Evolutionary conservation across 92 coral and sea anemone genomes (phyloP), one percentile per base, ranked within the genome.

Genomic region (Ricordea florida): DNA sequence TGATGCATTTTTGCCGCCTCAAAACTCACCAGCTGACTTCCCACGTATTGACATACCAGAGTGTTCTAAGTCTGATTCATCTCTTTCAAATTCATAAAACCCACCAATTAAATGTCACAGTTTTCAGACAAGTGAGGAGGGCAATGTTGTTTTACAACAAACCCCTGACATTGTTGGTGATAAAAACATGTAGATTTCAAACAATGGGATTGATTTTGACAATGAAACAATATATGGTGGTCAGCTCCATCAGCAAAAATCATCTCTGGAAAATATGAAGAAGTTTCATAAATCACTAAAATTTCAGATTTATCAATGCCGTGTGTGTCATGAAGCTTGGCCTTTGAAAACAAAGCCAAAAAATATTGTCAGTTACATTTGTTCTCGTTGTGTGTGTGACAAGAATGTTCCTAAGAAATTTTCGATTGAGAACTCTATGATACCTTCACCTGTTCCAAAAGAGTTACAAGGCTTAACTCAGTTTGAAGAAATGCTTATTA

Each of bases 401-500:
- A 78, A 78, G 31, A 41, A 58, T 62, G 25, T 10, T 6, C 75
- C 83, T 25, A 82, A 74, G 21, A 82, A 74, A 18, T 63, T 82
- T 82, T 73, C 83, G 2, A 2, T n/a, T n/a, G n/a, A n/a, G n/a
- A n/a, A n/a, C n/a, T n/a, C n/a, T n/a, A n/a, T n/a, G 85, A 69
- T 77, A 14, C 89, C 89, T 2, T 76, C 80, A 1, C 76, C 86
- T 0, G 75, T 79, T 32, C 90, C 90, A 7, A 42, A 62, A 29
- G 86, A 85, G 38, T 28, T 85, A 14, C 75, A 62, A 53, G 81
- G 62, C 13, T 25, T 82, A 7, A 82, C 87, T 2, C 87, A 82
- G 18, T 63, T 74, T 55, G 87, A 82, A 36, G 77, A 82, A 36
- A 82, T 74, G 87, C 37, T 82, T 1, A 82, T 82, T 28, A 76